Conservation (phyloP, 2,888 invertebrate genomes). For the Octonoba sinensis region DNA sequence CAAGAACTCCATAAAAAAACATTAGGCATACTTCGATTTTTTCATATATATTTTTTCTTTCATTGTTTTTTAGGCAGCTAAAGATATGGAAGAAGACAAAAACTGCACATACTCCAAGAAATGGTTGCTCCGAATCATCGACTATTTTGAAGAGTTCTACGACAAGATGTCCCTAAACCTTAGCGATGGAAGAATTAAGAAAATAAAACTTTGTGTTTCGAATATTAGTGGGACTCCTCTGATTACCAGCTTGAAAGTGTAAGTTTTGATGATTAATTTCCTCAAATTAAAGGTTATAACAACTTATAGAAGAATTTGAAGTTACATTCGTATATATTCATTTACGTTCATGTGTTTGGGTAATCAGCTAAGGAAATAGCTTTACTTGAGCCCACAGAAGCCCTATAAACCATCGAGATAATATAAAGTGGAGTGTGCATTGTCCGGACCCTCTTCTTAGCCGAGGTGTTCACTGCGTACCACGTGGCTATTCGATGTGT, state of each 20-base stretch:
- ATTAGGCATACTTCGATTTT: background rate
- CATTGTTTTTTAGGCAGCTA: conserved; percentile 18
- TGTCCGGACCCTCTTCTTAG: no score
- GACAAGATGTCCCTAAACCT: conserved; percentile 18
- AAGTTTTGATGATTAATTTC: background rate
- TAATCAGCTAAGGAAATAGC: no score
- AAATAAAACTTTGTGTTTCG: conserved; percentile 14
- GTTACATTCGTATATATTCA: no score
- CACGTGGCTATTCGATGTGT: no score
- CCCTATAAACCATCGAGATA: no score
- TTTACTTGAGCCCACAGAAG: no score
- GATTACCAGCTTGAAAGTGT: conserved; percentile 31
- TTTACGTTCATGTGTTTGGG: no score
- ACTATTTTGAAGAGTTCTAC: conserved; percentile 25
- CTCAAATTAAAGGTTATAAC: no score
- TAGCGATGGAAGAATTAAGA: background rate
- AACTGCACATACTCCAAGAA: conserved; percentile 15
- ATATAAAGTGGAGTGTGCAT: no score
- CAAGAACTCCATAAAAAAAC: background rate
- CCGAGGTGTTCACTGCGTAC: no score
- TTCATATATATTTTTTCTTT: background rate
- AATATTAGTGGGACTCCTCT: conserved; percentile 17
- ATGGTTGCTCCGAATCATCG: conserved; percentile 19
- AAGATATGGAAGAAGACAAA: conserved; percentile 8
- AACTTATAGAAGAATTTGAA: no score